Conservation (phyloP, 2,888 invertebrate genomes). For the Arge pagana region DNA sequence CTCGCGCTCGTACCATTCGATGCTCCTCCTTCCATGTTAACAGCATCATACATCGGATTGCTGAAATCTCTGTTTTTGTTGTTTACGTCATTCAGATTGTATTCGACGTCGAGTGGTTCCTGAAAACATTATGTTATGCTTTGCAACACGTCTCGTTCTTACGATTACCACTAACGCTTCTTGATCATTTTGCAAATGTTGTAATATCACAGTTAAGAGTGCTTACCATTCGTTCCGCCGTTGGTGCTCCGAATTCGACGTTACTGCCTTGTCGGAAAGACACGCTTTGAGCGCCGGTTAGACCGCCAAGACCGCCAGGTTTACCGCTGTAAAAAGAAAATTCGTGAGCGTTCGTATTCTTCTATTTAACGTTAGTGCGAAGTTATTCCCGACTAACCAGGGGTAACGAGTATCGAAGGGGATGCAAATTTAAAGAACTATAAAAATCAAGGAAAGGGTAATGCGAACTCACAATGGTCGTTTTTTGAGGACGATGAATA, state of each 20-base stretch:
- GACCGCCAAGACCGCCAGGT: slow-evolving; percentile 75
- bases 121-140: slow-evolving; percentile 30
- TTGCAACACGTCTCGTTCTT: not conserved
- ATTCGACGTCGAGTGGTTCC: slow-evolving; percentile 77
- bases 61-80: slow-evolving; percentile 90
- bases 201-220: not conserved
- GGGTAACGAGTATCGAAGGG: no score
- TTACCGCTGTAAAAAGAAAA: slow-evolving; percentile 69
- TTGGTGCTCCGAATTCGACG: slow-evolving; percentile 78
- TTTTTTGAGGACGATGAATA: slow-evolving; percentile 82
- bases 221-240: slow-evolving; percentile 57
- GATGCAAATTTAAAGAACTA: slow-evolving; percentile 25
- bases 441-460: not conserved
- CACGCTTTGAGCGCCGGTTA: slow-evolving; percentile 87
- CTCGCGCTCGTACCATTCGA: slow-evolving; percentile 65
- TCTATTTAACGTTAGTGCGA: not conserved
- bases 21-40: slow-evolving; percentile 68
- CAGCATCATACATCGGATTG: slow-evolving; percentile 97
- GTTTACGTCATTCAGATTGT: slow-evolving; percentile 76
- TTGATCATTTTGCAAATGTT: not conserved
- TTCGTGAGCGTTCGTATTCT: slow-evolving; percentile 16
- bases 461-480: slow-evolving; percentile 79
- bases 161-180: not conserved
- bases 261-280: slow-evolving; percentile 93
- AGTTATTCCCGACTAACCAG: not conserved